Evolutionary conservation across 2,113 vertebrate genomes (phyloP).

Genomic region (Ancistrus triradiatus): DNA sequence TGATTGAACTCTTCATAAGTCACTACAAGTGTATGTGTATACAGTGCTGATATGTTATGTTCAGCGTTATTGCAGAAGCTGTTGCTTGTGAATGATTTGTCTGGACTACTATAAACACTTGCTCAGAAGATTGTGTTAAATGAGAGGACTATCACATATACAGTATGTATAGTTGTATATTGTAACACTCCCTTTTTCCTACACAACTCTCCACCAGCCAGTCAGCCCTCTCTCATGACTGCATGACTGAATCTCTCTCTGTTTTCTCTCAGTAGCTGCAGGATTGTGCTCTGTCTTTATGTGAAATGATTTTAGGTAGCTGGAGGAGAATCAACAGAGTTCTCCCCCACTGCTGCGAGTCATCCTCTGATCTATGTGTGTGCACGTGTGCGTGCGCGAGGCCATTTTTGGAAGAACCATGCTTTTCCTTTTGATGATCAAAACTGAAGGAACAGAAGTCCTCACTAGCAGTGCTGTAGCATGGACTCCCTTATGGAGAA

Average conservation of each 20-base stretch:
- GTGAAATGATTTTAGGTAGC: constrained; percentile 43
- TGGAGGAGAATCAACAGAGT: constrained; percentile 32
- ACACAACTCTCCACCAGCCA: background rate
- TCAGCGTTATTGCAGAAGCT: constrained; percentile 17
- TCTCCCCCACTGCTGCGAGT: background rate
- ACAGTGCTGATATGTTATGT: too few relatives aligned
- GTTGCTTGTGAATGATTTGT: constrained; percentile 12
- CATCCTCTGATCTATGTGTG: constrained; percentile 15
- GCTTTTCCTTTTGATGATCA: constrained; percentile 15
- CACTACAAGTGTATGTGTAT: too few relatives aligned
- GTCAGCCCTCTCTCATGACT: background rate
- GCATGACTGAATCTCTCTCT: background rate
- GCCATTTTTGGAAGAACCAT: constrained; percentile 27
- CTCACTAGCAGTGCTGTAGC: background rate
- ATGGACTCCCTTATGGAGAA: constrained; percentile 13
- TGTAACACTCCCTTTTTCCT: constrained; percentile 1
- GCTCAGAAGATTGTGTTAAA: too few relatives aligned
- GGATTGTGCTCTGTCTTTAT: background rate
- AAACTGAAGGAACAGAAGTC: constrained; percentile 26
- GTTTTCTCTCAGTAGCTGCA: background rate
- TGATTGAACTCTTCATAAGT: too few relatives aligned
- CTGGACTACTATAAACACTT: constrained; percentile 21
- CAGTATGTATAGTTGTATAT: background rate
- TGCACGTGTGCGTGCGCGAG: constrained; percentile 10
- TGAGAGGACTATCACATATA: background rate